These are phyloP conservation scores for Epizoanthus scotinus DNA, from an alignment of 92 coral and sea anemone species.

Conservation along the genomic window DNA sequence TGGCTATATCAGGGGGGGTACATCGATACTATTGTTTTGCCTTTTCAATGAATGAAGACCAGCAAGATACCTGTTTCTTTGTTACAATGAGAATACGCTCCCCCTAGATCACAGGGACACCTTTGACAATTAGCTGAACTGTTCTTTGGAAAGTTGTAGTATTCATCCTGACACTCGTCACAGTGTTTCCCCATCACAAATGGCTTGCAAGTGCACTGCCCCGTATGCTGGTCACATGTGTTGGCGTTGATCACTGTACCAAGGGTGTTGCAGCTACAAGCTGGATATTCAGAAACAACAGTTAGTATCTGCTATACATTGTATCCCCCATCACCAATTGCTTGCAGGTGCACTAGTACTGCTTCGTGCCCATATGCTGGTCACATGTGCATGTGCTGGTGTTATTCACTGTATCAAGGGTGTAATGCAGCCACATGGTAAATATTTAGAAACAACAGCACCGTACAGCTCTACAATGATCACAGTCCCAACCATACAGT, in stretches of 20 bases:
- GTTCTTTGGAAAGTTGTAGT: constrained; percentile 63
- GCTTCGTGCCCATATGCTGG: constrained; percentile 76
- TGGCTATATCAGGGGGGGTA: background rate
- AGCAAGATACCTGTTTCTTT: constrained; percentile 66
- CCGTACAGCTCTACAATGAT: no score
- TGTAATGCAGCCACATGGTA: constrained; percentile 75
- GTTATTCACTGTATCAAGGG: constrained; percentile 62
- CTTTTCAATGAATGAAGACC: background rate
- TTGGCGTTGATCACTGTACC: constrained; percentile 67
- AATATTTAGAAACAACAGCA: no score
- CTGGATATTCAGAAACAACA: constrained; percentile 29
- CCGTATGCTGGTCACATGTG: constrained; percentile 72
- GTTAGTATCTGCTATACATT: background rate
- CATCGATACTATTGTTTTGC: background rate
- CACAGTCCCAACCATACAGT: no score
- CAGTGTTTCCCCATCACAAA: constrained; percentile 67
- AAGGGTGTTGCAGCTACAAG: constrained; percentile 65
- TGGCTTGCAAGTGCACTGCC: constrained; percentile 71
- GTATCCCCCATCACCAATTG: background rate
- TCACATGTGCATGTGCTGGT: constrained; percentile 73
- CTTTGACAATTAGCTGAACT: constrained; percentile 56
- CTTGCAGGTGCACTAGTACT: constrained; percentile 53
- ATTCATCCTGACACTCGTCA: constrained; percentile 74
- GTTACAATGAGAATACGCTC: constrained; percentile 72
- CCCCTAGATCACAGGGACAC: constrained; percentile 92